Base-by-base conservation (phyloP, 2,888 invertebrate genomes). In the Tetragonula carbonaria region DNA sequence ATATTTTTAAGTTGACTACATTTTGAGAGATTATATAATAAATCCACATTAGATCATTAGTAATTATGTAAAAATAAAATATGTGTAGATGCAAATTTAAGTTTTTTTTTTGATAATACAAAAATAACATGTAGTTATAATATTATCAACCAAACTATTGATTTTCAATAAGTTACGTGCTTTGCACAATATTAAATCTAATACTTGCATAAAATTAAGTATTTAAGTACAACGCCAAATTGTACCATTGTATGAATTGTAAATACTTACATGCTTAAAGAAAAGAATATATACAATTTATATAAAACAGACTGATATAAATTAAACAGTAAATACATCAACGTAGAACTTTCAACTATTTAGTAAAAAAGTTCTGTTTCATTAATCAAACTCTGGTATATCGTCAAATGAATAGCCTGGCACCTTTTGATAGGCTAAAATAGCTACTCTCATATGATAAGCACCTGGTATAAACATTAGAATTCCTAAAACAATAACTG, bases 401-500 rank as follows among this genome's bases (percentile, higher is more conserved):
- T 98, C 98, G 91, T 97, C 97, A 94, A 97, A 98, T 70, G 97
- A 97, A 94, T 97, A 98, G 1, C 98, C 98, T 74, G 97, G 97
- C 92, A 97, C 97, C 92, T 97, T 96, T 90, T 97, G 96, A 94
- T 97, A 98, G 0, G 98, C 98, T 95, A 97, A 97, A 93, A 97
- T 97, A 55, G 98, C 98, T 92, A 98, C 97, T 90, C 98, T 96
- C 71, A 98, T 96, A 93, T 99, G 98, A 95, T 98, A 98, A 74
- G 97, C 97, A 63, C 98, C 98, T 0, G 98, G 98, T 88, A 98
- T 97, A 93, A 98, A 98, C 98, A 98, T 98, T 62, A 99, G 95
- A 38, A 96, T 95, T 55, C 98, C 99, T 92, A 99, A 95, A 89
- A 98, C 97, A 86, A 98, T 96, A 94, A 98, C 96, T 1, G 98